Conservation (phyloP, 2,113 vertebrate species). For the Pseudorectes ferrugineus region DNA sequence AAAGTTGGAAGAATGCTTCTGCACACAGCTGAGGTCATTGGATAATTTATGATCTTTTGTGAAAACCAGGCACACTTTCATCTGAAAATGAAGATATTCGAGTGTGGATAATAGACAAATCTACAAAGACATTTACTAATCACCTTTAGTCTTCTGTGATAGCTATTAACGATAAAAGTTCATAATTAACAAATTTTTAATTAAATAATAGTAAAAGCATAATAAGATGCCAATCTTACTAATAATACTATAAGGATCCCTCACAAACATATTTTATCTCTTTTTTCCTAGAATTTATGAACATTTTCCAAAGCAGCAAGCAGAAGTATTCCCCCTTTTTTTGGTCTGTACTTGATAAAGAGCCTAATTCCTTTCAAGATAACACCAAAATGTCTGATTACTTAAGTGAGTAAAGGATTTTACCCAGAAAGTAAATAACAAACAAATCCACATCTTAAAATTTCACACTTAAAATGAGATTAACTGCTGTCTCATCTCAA, state of each 20-base stretch:
- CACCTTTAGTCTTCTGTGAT: neutral
- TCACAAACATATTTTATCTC: neutral
- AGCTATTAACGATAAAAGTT: neutral
- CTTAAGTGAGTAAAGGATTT: neutral
- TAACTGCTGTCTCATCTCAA: neutral
- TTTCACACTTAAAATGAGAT: neutral
- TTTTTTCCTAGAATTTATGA: neutral
- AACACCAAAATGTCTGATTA: neutral
- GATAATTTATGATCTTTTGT: constrained; percentile 8
- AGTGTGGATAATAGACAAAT: neutral
- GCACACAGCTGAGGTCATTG: neutral
- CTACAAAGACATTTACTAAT: neutral
- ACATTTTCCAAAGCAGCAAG: neutral
- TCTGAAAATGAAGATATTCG: neutral
- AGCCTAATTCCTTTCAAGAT: neutral
- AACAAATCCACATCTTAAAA: neutral
- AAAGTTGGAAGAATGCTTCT: neutral
- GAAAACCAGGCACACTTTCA: neutral
- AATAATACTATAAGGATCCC: neutral
- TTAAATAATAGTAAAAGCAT: neutral
- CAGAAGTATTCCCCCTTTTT: neutral
- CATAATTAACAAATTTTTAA: neutral
- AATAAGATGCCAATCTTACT: neutral
- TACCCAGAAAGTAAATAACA: neutral
- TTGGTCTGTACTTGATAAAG: neutral